Percentiles rank a stretch among this genome's conserved stretches.
Evolutionary conservation across 2,888 invertebrate species (phyloP).

Genomic region (Zootermopsis nevadensis): DNA sequence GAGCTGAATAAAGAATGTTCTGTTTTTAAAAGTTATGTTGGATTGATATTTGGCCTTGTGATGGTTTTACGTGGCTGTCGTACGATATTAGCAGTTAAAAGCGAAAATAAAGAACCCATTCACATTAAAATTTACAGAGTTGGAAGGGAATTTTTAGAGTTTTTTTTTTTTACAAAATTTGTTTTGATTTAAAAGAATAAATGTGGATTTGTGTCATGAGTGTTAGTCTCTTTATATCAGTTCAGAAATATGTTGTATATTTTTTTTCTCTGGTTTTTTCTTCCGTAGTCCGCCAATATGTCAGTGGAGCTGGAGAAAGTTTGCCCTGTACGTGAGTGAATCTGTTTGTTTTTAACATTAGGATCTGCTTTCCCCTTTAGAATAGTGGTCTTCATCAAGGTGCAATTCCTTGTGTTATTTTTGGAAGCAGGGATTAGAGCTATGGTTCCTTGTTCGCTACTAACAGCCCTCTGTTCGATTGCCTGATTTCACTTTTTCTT

Average conservation of each 20-base stretch:
- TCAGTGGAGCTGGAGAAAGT: conserved; percentile 59
- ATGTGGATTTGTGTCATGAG: conserved; percentile 41
- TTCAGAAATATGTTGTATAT: conserved; percentile 53
- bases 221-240: conserved; percentile 52
- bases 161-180: conserved; percentile 40
- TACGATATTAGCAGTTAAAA: background rate
- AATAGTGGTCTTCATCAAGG: conserved; percentile 55
- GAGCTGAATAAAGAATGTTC: background rate
- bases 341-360: conserved; percentile 55
- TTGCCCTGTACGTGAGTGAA: conserved; percentile 59
- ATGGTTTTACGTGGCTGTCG: background rate
- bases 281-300: conserved; percentile 59
- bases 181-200: conserved; percentile 7
- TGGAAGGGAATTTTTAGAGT: conserved; percentile 44
- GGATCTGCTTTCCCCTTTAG: conserved; percentile 54
- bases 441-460: too few relatives aligned
- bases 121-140: conserved; percentile 22
- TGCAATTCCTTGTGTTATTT: conserved; percentile 1
- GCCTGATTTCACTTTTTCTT: conserved; percentile 36
- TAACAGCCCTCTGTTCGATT: background rate
- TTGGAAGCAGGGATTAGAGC: background rate
- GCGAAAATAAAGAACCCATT: conserved; percentile 13
- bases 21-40: background rate
- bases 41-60: background rate
- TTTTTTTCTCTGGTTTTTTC: conserved; percentile 55